Evolutionary conservation across 1,140 invertebrate species (phyloP).

Genomic region (Matsumurasca onukii): DNA sequence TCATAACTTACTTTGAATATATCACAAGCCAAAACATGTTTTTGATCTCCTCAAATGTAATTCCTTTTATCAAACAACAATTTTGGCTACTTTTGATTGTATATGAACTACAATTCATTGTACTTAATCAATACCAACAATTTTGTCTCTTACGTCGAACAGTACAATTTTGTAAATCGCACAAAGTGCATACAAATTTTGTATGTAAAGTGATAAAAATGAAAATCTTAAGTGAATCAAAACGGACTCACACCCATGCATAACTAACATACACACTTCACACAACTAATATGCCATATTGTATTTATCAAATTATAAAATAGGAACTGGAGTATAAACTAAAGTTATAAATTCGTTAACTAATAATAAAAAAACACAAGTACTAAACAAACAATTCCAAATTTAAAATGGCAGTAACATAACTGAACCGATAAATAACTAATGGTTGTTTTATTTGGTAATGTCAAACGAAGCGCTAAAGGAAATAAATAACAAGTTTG

Average conservation of each 20-base stretch:
- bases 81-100: conserved; percentile 34
- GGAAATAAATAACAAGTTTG: conserved; percentile 22
- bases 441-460: conserved; percentile 16
- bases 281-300: conserved; percentile 31
- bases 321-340: conserved; percentile 22
- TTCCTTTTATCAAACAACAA: conserved; percentile 35
- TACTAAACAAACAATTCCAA: neutral
- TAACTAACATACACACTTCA: conserved; percentile 29
- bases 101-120: conserved; percentile 29
- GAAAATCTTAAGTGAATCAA: conserved; percentile 24
- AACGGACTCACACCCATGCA: conserved; percentile 30
- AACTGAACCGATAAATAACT: neutral
- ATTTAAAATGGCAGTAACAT: conserved; percentile 3
- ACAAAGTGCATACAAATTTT: conserved; percentile 31
- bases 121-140: conserved; percentile 24
- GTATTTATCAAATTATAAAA: conserved; percentile 32
- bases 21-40: conserved; percentile 40
- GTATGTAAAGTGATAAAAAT: conserved; percentile 23
- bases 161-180: conserved; percentile 28
- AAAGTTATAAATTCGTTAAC: neutral
- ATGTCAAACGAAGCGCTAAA: neutral
- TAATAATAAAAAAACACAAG: conserved; percentile 14
- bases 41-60: conserved; percentile 38
- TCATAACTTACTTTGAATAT: conserved; percentile 38
- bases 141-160: conserved; percentile 19